Evolutionary conservation across 2,888 invertebrate genomes (phyloP).

Genomic region (Glyphotaelius pellucidus): DNA sequence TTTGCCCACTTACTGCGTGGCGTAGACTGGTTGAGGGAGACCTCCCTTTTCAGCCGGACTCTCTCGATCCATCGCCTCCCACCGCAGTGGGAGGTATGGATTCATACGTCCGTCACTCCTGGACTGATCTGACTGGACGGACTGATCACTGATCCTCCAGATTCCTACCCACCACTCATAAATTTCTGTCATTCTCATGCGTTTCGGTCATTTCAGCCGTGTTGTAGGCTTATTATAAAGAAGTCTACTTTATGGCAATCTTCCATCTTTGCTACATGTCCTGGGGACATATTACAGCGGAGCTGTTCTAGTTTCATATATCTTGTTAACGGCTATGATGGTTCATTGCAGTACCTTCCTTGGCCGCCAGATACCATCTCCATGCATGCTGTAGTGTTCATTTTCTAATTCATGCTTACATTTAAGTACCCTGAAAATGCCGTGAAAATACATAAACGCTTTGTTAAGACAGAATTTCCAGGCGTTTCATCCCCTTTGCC

Average conservation of each 20-base stretch:
- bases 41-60: too few species aligned
- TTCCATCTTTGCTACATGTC: neutral
- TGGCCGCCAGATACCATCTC: neutral
- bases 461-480: neutral
- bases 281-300: neutral
- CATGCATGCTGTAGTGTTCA: neutral
- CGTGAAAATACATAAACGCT: neutral
- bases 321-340: neutral
- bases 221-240: neutral
- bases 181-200: neutral
- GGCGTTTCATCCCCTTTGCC: neutral
- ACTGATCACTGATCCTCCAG: too few species aligned
- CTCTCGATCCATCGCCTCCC: too few species aligned
- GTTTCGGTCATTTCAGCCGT: too few species aligned
- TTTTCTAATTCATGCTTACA: neutral
- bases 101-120: too few species aligned
- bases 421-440: neutral
- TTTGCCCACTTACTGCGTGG: too few species aligned
- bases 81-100: too few species aligned
- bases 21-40: too few species aligned
- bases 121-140: too few species aligned
- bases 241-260: neutral
- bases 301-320: neutral
- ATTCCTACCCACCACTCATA: too few species aligned
- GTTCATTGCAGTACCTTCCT: neutral